Base-by-base conservation (phyloP, 2,113 vertebrate species). In the Suncus etruscus region DNA sequence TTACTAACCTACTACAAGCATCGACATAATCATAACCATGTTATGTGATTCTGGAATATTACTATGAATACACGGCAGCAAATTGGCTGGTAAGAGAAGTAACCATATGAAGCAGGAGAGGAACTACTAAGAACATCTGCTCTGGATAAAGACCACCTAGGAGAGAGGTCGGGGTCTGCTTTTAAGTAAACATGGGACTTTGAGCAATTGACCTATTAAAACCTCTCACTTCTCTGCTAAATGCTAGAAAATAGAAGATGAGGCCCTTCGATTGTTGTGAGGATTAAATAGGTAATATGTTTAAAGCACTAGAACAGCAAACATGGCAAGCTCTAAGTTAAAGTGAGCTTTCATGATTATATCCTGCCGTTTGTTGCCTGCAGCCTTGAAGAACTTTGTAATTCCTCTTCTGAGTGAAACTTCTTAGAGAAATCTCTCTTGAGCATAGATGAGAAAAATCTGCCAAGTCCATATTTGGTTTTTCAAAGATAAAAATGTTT, bases 401-500 rank as follows among this genome's bases (percentile, higher is more conserved):
- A 29, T 82, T 88, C 66, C 81, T 93, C 54, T 70, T 80, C 68
- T 45, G 16, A 86, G 18, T 63, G 63, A 78, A 89, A 27, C 24
- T 6, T 94, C n/a, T 39, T 16, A 66, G 39, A 72, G 72, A 54
- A 54, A 68, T 61, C 16, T 54, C 66, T 83, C 25, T 91, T 32
- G 78, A 31, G 50, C 8, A 8, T 51, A 10, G 27, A 32, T 90
- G 72, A 86, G 24, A 69, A 87, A 85, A 85, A 83, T 61, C 79
- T 91, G 31, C 50, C 48, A 73, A 39, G n/a, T 76, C 22, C 3
- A 8, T 58, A 70, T 86, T 81, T 90, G 83, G 16, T 32, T 85
- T 85, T 90, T 77, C 45, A 45, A 83, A 90, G 31, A 63, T 39
- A 75, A 90, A 69, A 85, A 58, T 84, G n/a, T 73, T 85, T 79